Conservation (phyloP, 2,113 vertebrate genomes). For the Tor tambroides region DNA sequence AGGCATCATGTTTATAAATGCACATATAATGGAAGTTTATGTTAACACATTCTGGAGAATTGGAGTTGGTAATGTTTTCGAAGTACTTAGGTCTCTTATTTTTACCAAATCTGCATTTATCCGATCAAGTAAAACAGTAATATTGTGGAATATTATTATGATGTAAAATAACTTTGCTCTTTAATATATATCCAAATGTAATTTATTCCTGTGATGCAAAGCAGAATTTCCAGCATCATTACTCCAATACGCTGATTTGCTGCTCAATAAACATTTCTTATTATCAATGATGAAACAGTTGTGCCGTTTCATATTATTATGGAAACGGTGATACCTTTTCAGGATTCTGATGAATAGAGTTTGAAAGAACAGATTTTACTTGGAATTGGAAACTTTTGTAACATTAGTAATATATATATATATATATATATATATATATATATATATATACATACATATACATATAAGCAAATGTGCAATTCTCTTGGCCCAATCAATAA, state of each 20-base stretch:
- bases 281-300: background rate
- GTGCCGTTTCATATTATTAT: background rate
- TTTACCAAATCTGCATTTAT: background rate
- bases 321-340: background rate
- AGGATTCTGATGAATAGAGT: background rate
- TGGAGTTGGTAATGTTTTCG: background rate
- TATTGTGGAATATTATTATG: background rate
- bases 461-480: background rate
- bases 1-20: background rate
- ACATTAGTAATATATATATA: background rate
- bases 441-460: no score
- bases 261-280: background rate
- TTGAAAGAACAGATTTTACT: background rate
- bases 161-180: background rate
- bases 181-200: background rate
- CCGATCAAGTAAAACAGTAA: background rate
- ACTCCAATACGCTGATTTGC: no score
- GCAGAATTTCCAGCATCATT: background rate
- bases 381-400: background rate
- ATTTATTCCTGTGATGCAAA: background rate
- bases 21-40: background rate
- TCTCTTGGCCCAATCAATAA: background rate
- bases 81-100: background rate
- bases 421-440: no score
- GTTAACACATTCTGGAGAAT: background rate